Conservation (phyloP, 2,888 invertebrate species). For the Folsomia manolachei region DNA sequence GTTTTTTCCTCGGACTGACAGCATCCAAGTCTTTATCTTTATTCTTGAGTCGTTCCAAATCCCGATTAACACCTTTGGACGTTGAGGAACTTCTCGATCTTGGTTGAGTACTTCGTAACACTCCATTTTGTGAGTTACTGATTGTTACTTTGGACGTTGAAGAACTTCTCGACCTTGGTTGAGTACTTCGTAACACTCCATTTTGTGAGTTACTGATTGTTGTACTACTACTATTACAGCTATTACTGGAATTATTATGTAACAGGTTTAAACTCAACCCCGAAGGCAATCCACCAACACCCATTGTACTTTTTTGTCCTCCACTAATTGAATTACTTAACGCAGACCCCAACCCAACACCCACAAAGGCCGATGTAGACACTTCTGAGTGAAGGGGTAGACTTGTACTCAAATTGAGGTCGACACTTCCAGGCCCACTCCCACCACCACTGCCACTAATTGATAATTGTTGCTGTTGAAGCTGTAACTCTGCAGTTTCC, state of each 20-base stretch:
- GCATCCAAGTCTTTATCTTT: conserved; percentile 51
- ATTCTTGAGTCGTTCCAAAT: conserved; percentile 42
- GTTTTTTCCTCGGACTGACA: conserved; percentile 83
- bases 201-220: conserved; percentile 34
- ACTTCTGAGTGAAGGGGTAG: background rate
- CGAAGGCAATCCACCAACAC: conserved; percentile 14
- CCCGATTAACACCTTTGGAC: conserved; percentile 40
- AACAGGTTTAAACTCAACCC: background rate
- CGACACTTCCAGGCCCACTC: background rate
- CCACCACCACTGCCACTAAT: background rate
- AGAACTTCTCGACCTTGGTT: conserved; percentile 1
- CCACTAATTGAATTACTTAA: background rate
- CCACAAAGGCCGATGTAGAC: background rate
- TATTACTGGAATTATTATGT: background rate
- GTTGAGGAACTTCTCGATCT: conserved; percentile 26
- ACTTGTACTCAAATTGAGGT: background rate
- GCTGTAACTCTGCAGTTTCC: conserved; percentile 48
- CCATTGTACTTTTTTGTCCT: background rate
- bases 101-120: conserved; percentile 33
- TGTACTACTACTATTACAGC: background rate
- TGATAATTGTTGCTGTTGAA: conserved; percentile 36
- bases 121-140: conserved; percentile 42
- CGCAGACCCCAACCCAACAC: background rate
- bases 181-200: conserved; percentile 40
- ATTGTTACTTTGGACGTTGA: conserved; percentile 19